Percentiles rank a stretch among this genome's conserved stretches.
phyloP scores from a whole-genome alignment of 2,888 invertebrate genomes.

The Gymnosoma rotundatum region DNA sequence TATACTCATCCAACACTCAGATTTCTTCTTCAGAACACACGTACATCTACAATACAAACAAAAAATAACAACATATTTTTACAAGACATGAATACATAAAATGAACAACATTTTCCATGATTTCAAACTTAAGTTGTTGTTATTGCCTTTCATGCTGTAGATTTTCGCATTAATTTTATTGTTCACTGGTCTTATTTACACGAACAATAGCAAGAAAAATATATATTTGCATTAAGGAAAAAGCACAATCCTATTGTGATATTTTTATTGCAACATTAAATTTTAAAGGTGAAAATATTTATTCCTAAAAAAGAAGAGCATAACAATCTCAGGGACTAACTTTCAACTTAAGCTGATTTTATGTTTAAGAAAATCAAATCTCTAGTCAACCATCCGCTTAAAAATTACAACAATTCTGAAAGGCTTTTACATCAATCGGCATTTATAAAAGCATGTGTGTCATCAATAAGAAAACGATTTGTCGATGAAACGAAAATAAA shows the following conservation, averaged over 20 bases:
- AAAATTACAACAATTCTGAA: background rate
- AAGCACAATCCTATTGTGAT: slow-evolving; percentile 29
- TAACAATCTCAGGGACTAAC: slow-evolving; percentile 38
- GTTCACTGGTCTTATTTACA: background rate
- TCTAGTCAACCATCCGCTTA: background rate
- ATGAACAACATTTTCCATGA: background rate
- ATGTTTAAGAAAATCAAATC: background rate
- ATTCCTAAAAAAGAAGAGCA: too few species aligned
- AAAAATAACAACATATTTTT: background rate
- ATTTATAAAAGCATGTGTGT: slow-evolving; percentile 26
- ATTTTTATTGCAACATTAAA: slow-evolving; percentile 43
- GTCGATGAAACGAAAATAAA: background rate
- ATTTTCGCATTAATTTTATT: slow-evolving; percentile 41
- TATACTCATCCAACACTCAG: too few species aligned
- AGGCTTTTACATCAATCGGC: background rate
- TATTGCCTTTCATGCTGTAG: background rate
- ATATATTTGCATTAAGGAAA: background rate
- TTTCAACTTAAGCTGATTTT: slow-evolving; percentile 42
- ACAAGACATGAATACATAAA: background rate
- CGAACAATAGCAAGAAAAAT: background rate
- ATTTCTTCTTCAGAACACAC: too few species aligned
- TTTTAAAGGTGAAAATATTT: slow-evolving; percentile 6
- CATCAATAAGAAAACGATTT: slow-evolving; percentile 2
- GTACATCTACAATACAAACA: too few species aligned
- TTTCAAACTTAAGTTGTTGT: too few species aligned